Evolutionary conservation across 1,140 invertebrate genomes (phyloP), one percentile per base, ranked within the genome.

Genomic region (Proctacanthus coquilletti): DNA sequence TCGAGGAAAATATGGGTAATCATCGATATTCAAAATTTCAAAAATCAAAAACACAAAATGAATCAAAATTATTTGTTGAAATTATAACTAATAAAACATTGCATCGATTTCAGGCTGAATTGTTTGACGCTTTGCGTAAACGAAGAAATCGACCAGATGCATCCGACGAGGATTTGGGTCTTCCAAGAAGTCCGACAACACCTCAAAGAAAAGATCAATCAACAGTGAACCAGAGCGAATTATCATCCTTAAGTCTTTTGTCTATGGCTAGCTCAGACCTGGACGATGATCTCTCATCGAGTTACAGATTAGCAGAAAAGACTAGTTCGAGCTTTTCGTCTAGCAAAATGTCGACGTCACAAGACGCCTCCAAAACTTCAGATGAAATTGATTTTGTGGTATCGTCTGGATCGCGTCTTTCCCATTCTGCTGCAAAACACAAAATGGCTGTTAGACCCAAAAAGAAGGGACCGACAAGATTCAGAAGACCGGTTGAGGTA

Each of bases 361-460:
- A 13, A 8, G 9, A 21, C 6, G 32, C 10, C 5, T 15, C 9
- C 4, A 30, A 21, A 21, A 15, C 6, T 10, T 31, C 37, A 15
- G 18, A 39, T 39, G 29, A 5, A 31, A 15, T 18, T 5, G 37
- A 30, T 18, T 19, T 15, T 10, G n/a, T 27, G 8, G 18, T n/a
- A 5, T 38, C 56, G 34, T 62, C 58, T 34, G 51, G 67, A 45
- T 65, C 73, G 42, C 72, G 77, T 25, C 64, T 84, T 34, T 80
- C 75, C 50, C 80, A 83, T 53, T 75, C 74, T n/a, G 80, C 79
- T 13, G 80, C 80, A 21, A 69, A 68, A 40, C 80, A 84, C 63
- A 77, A 80, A 58, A 81, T 82, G 65, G 70, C 79, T 23, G 72
- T 84, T 23, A 65, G 74, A 20, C 80, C 80, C n/a, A 71, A 73